phyloP scores from a whole-genome alignment of 2,113 vertebrate species.

The Mobula birostris region DNA sequence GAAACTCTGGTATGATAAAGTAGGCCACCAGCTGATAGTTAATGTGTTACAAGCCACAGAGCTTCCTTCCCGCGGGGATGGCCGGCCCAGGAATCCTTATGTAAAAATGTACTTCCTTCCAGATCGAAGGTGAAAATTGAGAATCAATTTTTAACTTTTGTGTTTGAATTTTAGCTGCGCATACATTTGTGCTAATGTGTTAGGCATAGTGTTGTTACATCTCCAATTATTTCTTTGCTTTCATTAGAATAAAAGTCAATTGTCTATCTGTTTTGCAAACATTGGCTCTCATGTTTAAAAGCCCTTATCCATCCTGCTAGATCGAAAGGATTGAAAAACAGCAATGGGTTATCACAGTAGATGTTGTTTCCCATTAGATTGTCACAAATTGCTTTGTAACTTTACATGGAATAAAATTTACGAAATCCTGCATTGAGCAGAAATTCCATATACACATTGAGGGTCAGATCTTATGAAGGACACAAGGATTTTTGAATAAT shows the following conservation, averaged over 20 bases:
- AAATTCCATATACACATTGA: neutral
- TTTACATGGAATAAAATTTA: neutral
- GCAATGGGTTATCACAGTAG: neutral
- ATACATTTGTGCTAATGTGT: neutral
- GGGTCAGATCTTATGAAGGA: neutral
- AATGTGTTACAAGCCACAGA: slow-evolving; percentile 96
- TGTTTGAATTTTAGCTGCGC: neutral
- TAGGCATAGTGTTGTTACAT: neutral
- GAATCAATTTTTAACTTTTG: slow-evolving; percentile 21
- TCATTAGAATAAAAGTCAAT: neutral
- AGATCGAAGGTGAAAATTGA: slow-evolving; percentile 66
- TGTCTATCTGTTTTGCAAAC: neutral
- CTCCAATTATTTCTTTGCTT: neutral
- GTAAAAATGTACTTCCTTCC: slow-evolving; percentile 99
- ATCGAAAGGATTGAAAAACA: neutral
- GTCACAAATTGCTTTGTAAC: neutral
- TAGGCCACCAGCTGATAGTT: slow-evolving; percentile 92
- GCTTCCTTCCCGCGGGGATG: slow-evolving; percentile 77
- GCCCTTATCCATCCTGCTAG: neutral
- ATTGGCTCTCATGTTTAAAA: neutral
- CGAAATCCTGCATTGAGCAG: neutral
- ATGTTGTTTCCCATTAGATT: neutral
- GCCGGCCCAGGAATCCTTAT: slow-evolving; percentile 87
- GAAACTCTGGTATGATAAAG: slow-evolving; percentile 97
- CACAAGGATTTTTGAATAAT: neutral